Percentiles rank a stretch among this genome's conserved stretches.
phyloP scores from a whole-genome alignment of 2,888 invertebrate genomes.

The Drymonia ruficornis region DNA sequence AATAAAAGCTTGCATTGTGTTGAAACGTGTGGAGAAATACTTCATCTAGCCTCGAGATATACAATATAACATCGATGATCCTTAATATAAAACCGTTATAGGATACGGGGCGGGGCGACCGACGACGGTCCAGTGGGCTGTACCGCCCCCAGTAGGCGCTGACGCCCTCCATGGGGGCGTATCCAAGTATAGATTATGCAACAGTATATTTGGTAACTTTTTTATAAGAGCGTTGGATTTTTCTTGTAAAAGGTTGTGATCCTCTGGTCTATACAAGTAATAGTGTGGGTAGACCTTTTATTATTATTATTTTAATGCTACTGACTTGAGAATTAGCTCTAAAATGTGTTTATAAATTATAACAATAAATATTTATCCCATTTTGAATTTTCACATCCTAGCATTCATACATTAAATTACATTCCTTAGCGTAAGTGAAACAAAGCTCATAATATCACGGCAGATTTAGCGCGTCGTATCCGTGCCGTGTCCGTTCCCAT shows the following conservation, averaged over 20 bases:
- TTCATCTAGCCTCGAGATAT: constrained; percentile 64
- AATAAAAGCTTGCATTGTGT: constrained; percentile 3
- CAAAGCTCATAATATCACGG: not conserved
- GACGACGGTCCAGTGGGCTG: constrained; percentile 22
- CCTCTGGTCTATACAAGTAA: too few species aligned
- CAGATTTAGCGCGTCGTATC: not conserved
- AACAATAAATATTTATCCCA: too few species aligned
- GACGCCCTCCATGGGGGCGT: too few species aligned
- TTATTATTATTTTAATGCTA: too few species aligned
- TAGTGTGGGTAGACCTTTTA: too few species aligned
- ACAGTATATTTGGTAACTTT: too few species aligned
- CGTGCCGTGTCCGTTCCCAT: not conserved
- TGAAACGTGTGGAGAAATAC: constrained; percentile 19
- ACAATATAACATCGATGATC: constrained; percentile 64
- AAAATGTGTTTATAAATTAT: too few species aligned
- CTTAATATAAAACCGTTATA: constrained; percentile 75
- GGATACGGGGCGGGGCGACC: constrained; percentile 39
- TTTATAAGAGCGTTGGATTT: too few species aligned
- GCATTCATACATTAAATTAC: constrained; percentile 6
- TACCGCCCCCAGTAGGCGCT: constrained; percentile 10
- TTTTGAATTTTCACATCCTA: too few species aligned
- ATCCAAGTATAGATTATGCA: too few species aligned
- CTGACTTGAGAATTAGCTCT: too few species aligned
- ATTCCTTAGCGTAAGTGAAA: not conserved
- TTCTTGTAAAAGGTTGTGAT: too few species aligned